Conservation (phyloP, 1,140 invertebrate genomes). For the Bombus superbus region DNA sequence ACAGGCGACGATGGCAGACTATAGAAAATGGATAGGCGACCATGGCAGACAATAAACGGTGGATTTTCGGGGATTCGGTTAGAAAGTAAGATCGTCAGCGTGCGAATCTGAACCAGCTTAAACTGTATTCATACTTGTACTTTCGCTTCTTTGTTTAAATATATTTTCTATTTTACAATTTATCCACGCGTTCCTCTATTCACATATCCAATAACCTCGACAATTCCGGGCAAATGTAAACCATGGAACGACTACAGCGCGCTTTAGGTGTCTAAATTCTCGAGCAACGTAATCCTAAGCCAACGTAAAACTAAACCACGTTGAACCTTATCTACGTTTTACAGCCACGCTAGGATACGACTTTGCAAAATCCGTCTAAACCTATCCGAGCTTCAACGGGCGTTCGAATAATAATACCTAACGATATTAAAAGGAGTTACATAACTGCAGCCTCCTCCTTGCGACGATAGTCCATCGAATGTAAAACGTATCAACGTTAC, state of each 20-base stretch:
- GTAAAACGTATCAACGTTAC: neutral
- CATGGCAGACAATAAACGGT: too few species aligned
- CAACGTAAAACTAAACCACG: conserved; percentile 23
- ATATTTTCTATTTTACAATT: too few species aligned
- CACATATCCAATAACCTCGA: too few species aligned
- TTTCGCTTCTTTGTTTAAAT: too few species aligned
- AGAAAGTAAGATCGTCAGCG: too few species aligned
- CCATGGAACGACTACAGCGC: neutral
- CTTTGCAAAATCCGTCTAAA: neutral
- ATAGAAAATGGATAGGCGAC: too few species aligned
- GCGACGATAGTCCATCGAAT: neutral
- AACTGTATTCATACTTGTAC: too few species aligned
- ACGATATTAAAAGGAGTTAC: neutral
- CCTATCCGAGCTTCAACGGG: neutral
- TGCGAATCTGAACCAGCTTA: too few species aligned
- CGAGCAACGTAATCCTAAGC: conserved; percentile 5
- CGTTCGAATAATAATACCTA: neutral
- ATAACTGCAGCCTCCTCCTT: too few species aligned
- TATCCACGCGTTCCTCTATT: too few species aligned
- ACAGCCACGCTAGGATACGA: neutral
- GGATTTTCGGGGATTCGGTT: too few species aligned
- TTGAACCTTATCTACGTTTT: conserved; percentile 17
- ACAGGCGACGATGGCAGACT: too few species aligned
- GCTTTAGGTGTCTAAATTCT: conserved; percentile 19
- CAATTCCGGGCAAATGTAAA: neutral